Base-by-base conservation (phyloP, 2,797 vertebrate species). In the Trichosurus vulpecula region DNA sequence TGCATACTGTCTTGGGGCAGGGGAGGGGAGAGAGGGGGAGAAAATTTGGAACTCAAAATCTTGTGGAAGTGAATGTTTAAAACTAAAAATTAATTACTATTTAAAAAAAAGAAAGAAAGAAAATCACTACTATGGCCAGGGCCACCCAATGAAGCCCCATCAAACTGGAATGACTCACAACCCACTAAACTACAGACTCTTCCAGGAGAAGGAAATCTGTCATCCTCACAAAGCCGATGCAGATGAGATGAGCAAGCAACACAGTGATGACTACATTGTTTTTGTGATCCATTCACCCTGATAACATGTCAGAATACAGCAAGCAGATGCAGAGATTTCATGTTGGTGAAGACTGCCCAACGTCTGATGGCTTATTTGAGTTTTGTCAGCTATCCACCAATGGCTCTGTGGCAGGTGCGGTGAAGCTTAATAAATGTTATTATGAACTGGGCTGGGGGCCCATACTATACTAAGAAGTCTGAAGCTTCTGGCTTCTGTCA, bases 281-380 rank as follows among this genome's bases (percentile, higher is more conserved):
- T 95, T 98, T 99, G 90, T 98, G 99, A 61, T 99, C 99, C 58
- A 99, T 99, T 95, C 99, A 99, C 66, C 99, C 99, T 0, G 99
- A 99, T 98, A 99, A 99, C 98, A 99, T 99, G 99, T 99, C 99
- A 0, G 99, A 99, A 98, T 99, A 99, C 98, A 99, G 99, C 99
- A 99, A 99, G 97, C 99, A 99, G 98, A 99, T 99, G 99, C 99
- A 99, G 55, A 99, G 99, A 99, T 99, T 99, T 98, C 99, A 99
- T 0, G 99, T 99, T 4, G 99, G 99, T 96, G 99, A 99, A 96
- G 99, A 99, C 96, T 99, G 99, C 97, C 99, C 99, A 0, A 99
- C 99, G 95, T 99, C 99, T 95, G 99, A 99, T 54, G 99, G 99
- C 35, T 98, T 99, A 47, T 99, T 99, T 98, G 99, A 99, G 98